These are phyloP conservation scores for Pantala flavescens DNA, from an alignment of 1,140 invertebrate species.

Conservation along the genomic window DNA sequence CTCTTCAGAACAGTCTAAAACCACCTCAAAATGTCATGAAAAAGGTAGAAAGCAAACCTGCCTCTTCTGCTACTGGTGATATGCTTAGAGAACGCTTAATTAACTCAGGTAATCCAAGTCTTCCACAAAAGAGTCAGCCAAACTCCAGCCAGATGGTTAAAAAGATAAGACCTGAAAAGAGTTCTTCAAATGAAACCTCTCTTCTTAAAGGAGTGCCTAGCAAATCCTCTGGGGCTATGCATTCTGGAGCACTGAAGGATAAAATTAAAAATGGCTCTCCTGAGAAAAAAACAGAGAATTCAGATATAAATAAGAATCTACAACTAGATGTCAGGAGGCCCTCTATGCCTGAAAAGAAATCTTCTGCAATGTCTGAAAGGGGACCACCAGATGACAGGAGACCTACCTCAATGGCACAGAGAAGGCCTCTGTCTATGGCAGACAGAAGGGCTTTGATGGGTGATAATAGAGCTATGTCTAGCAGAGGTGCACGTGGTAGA, in stretches of 20 bases:
- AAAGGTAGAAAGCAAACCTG: not conserved
- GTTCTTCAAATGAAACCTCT: no score
- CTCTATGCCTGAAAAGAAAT: no score
- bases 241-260: no score
- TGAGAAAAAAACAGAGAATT: constrained; percentile 20
- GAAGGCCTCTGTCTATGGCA: not conserved
- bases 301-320: constrained; percentile 31
- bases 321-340: constrained; percentile 26
- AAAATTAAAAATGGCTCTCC: constrained; percentile 21
- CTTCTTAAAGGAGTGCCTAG: no score
- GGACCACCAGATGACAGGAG: not conserved
- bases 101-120: not conserved
- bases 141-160: not conserved
- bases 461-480: not conserved
- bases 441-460: not conserved
- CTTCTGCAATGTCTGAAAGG: not conserved
- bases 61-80: not conserved
- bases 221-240: no score
- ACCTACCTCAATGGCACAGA: not conserved
- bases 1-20: not conserved
- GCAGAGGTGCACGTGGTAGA: not conserved
- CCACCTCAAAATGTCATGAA: not conserved
- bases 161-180: no score
- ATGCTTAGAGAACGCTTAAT: not conserved
- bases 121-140: not conserved